A percentile compares a stretch with the other conserved stretches of the same genome.
Evolutionary conservation across 2,797 vertebrate genomes (phyloP).

Genomic region (Pantherophis alleghaniensis): DNA sequence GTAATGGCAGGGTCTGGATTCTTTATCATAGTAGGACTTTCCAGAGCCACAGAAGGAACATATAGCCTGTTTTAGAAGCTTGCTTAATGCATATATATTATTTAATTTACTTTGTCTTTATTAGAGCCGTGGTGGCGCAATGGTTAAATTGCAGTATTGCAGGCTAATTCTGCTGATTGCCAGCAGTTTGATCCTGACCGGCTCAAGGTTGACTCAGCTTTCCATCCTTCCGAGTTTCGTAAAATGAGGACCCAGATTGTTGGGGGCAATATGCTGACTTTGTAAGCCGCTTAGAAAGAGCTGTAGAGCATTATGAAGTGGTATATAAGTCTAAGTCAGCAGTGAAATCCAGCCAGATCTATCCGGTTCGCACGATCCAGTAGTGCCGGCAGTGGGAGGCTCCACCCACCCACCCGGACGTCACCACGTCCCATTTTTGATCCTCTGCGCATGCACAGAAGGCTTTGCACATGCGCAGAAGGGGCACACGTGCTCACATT

Average conservation of each 20-base stretch:
- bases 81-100: background rate
- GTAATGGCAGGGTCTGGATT: background rate
- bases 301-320: background rate
- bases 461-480: too few species aligned
- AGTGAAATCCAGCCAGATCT: too few species aligned
- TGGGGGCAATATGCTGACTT: too few species aligned
- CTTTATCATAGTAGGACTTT: background rate
- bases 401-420: too few species aligned
- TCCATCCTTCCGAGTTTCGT: background rate
- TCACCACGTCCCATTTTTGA: too few species aligned
- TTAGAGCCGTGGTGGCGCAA: background rate
- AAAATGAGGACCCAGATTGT: background rate
- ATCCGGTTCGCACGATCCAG: too few species aligned
- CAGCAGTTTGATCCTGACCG: background rate
- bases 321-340: background rate
- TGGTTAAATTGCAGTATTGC: background rate
- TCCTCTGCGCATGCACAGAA: too few species aligned
- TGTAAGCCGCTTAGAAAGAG: background rate
- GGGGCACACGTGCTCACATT: fast-evolving
- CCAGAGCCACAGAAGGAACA: background rate
- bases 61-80: background rate
- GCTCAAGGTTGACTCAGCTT: background rate
- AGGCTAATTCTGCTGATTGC: background rate
- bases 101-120: background rate
- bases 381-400: too few species aligned